These are phyloP conservation scores for Brienomyrus longianalis DNA, from an alignment of 2,113 vertebrate species.

Conservation along the genomic window DNA sequence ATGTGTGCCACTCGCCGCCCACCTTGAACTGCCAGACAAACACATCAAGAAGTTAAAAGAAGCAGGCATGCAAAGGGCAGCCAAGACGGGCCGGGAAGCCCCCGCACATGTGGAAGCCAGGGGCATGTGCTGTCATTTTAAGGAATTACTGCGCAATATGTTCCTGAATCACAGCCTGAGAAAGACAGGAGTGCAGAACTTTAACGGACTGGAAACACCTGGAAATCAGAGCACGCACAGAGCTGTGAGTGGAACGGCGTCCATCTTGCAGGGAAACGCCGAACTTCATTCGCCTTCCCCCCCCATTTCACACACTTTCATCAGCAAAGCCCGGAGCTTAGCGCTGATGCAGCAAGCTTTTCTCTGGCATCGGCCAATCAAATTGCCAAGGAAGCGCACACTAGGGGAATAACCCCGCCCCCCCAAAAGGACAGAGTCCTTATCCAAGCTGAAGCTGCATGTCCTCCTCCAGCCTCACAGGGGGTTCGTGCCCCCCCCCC, in stretches of 20 bases:
- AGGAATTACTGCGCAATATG: not conserved
- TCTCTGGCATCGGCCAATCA: not conserved
- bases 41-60: not conserved
- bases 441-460: not conserved
- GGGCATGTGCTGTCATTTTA: not conserved
- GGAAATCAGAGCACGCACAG: not conserved
- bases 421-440: not conserved
- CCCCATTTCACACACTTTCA: constrained; percentile 14
- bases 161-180: not conserved
- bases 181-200: not conserved
- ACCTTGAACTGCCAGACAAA: constrained; percentile 72
- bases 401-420: not conserved
- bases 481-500: not conserved
- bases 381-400: not conserved
- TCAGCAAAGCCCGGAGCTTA: not conserved
- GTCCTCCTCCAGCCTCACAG: not conserved
- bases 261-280: not conserved
- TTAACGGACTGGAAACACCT: not conserved
- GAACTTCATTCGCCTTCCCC: not conserved
- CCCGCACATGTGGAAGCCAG: not conserved
- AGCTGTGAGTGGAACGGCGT: not conserved
- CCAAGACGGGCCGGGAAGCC: not conserved
- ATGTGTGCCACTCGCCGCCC: constrained; percentile 75
- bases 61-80: not conserved
- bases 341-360: not conserved